Percentiles rank a stretch among this genome's conserved stretches.
phyloP scores from a whole-genome alignment of 2,113 vertebrate genomes.

The Aegithalos caudatus region DNA sequence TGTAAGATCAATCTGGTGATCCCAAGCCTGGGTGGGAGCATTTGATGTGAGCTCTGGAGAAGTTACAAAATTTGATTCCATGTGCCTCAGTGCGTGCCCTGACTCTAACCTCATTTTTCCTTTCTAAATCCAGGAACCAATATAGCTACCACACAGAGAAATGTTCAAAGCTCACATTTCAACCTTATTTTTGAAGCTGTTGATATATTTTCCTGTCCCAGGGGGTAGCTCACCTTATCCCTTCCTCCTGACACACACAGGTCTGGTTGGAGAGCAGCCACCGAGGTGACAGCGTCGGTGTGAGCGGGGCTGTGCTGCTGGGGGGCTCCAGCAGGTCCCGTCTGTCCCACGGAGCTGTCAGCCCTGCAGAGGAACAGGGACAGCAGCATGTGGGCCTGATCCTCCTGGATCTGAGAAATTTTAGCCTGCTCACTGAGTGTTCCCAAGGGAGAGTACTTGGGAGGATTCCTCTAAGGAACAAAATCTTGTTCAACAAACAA shows the following conservation, averaged over 20 bases:
- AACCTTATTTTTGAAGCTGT: neutral
- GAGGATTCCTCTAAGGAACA: too few relatives aligned
- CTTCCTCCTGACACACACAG: slow-evolving; percentile 89
- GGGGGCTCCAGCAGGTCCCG: slow-evolving; percentile 6
- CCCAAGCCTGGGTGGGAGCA: neutral
- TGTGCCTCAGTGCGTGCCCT: neutral
- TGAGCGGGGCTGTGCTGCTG: slow-evolving; percentile 80
- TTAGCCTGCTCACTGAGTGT: too few relatives aligned
- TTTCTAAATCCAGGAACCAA: neutral
- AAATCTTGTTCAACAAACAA: too few relatives aligned
- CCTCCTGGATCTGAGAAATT: too few relatives aligned
- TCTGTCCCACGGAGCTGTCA: slow-evolving; percentile 67
- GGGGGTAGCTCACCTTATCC: slow-evolving; percentile 80
- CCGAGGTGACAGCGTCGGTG: slow-evolving; percentile 74
- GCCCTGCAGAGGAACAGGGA: slow-evolving; percentile 64
- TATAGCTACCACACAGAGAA: fast-evolving
- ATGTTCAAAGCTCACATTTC: neutral
- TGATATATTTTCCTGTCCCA: neutral
- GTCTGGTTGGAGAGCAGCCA: slow-evolving; percentile 83
- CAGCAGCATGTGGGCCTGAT: too few relatives aligned
- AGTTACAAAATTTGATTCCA: neutral
- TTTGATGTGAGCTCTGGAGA: neutral
- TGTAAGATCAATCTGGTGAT: neutral
- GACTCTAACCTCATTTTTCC: neutral
- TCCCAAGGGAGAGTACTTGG: too few relatives aligned